Evolutionary conservation across 2,113 vertebrate species (phyloP).

Genomic region (Naja naja): DNA sequence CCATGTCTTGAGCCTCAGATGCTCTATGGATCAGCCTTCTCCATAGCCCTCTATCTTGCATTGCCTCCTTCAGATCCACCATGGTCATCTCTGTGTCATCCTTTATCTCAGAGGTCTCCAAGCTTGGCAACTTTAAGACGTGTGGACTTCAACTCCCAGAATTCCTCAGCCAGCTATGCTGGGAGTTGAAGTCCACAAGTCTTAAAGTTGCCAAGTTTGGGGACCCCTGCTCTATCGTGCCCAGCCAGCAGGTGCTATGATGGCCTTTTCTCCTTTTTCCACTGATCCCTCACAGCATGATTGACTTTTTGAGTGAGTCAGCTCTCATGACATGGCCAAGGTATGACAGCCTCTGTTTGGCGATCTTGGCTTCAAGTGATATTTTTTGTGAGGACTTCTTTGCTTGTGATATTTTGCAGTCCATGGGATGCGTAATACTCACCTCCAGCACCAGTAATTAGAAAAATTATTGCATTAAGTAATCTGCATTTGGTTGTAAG

Average conservation of each 20-base stretch:
- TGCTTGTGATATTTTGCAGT: background rate
- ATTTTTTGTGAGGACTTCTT: background rate
- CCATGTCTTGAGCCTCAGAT: background rate
- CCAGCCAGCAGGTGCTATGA: background rate
- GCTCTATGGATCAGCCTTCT: background rate
- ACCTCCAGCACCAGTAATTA: background rate
- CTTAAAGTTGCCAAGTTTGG: too few relatives aligned
- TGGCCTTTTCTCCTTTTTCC: background rate
- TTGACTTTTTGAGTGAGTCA: background rate
- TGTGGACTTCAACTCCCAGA: too few relatives aligned
- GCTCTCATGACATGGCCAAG: background rate
- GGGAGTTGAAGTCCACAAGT: too few relatives aligned
- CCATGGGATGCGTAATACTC: background rate
- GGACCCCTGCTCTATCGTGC: too few relatives aligned
- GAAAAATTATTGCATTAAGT: background rate
- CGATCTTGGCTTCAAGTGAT: background rate
- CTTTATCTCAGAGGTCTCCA: too few relatives aligned
- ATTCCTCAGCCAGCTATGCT: too few relatives aligned
- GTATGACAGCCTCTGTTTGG: background rate
- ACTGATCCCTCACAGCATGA: background rate
- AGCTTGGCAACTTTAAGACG: too few relatives aligned
- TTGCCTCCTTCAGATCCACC: background rate
- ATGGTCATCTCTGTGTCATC: background rate
- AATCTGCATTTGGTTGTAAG: background rate
- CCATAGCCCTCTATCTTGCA: background rate